Base-by-base conservation (phyloP, 2,113 vertebrate species). In the Mungos mungo region DNA sequence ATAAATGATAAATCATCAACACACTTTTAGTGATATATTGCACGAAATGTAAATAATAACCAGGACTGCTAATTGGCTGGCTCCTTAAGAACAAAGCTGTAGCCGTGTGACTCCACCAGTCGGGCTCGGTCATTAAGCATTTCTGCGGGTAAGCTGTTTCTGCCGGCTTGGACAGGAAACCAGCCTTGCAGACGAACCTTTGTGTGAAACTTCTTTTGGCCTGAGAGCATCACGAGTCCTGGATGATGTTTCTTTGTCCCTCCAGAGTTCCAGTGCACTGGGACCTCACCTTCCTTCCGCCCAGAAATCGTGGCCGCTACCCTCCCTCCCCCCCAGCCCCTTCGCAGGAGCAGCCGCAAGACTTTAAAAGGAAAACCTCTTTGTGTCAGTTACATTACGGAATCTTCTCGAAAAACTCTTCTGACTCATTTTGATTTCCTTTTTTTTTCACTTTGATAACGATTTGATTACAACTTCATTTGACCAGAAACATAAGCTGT, bases 11-110 rank as follows among this genome's bases (percentile, higher is more conserved):
- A 99, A 99, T 99, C 99, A 99, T 99, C 98, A 98, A 86, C 97
- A 98, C 98, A 98, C 99, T 99, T 99, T 99, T 99, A 98, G 99
- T 99, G 99, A 99, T 99, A 98, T 99, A 99, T 99, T 99, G 99
- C 98, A 98, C 91, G 98, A 99, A 99, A 99, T 99, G 99, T 99
- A 99, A 99, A 99, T 99, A 99, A 99, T 99, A 99, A 98, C 99
- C 99, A 98, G 98, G 96, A 93, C 98, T 98, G 98, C 99, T 99
- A 99, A 99, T 99, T 99, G 99, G 99, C 98, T 98, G 97, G 7
- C 98, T 99, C 98, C 98, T 98, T 98, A 98, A 98, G 98, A 99
- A 99, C 99, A 99, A 99, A 99, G 99, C 99, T 98, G 98, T 97
- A 98, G 98, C 97, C 92, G 72, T 95, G 98, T 96, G 98, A 92